These are phyloP conservation scores for Bombus terrestris DNA, from an alignment of 1,140 invertebrate species.

Conservation along the genomic window DNA sequence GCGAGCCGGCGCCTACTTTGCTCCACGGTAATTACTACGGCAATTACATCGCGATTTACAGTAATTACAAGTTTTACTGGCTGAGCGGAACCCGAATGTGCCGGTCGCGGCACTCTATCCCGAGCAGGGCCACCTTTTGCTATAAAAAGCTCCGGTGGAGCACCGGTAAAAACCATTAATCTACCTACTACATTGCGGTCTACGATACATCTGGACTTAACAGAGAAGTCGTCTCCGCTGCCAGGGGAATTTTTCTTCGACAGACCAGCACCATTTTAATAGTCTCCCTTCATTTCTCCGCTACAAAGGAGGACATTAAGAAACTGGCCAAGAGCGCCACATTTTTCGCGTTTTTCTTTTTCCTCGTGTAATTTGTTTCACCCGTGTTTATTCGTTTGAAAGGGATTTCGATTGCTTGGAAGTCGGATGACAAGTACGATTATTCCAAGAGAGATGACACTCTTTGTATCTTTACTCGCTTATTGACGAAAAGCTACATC, in stretches of 20 bases:
- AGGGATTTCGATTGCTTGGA: not conserved
- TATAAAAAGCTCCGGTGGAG: slow-evolving; percentile 36
- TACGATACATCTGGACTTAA: slow-evolving; percentile 45
- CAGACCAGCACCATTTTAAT: slow-evolving; percentile 30
- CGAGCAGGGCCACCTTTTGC: slow-evolving; percentile 32
- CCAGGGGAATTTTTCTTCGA: slow-evolving; percentile 31
- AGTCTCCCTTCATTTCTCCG: not conserved
- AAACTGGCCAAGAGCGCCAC: not conserved
- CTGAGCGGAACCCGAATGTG: slow-evolving; percentile 50
- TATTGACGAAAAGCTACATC: not conserved
- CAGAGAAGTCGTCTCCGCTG: slow-evolving; percentile 25
- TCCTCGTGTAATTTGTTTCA: not conserved
- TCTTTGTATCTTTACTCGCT: not conserved
- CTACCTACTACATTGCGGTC: slow-evolving; percentile 25
- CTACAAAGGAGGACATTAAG: not conserved
- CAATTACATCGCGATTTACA: slow-evolving; percentile 59
- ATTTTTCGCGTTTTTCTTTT: not conserved
- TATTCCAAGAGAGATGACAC: not conserved
- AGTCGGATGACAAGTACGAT: not conserved
- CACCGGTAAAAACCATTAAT: slow-evolving; percentile 47
- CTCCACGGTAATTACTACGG: slow-evolving; percentile 53
- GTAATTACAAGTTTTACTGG: slow-evolving; percentile 58
- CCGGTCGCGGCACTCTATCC: slow-evolving; percentile 34
- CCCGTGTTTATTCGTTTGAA: not conserved
- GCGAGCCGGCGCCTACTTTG: slow-evolving; percentile 48